Base-by-base conservation (phyloP, 2,888 invertebrate species). In the Spodoptera exigua region DNA sequence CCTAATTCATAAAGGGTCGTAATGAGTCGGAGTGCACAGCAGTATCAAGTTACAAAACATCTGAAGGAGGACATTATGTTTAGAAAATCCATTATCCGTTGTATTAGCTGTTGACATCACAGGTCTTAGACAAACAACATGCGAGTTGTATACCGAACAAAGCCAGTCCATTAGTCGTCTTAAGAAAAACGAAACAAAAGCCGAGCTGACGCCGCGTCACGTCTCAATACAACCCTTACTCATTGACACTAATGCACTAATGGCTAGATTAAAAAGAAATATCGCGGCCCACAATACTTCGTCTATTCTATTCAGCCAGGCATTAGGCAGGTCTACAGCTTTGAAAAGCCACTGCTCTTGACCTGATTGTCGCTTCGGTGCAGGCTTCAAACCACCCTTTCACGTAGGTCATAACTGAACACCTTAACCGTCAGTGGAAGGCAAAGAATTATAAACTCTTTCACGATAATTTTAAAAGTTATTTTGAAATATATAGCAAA, bases 311-410 rank as follows among this genome's bases (percentile, higher is more conserved):
- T 48, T 27, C 27, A 17, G 1, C 2, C 9, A 34, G 12, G 12
- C n/a, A 17, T 27, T 34, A 18, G 0, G 32, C 10, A 37, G 16
- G 17, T 12, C 39, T 16, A 45, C 7, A 14, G 39, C 34, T 52
- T 12, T 35, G 4, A n/a, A 47, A 51, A 49, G 32, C 34, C 40
- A 44, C 45, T 32, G 27, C 48, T 48, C 44, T 56, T 61, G 39
- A 57, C 60, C 55, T 16, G 39, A 17, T 48, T 73, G 48, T 44
- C 43, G 46, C 57, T 39, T 43, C 40, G 37, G 56, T 48, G 45
- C 51, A 51, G 43, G 40, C 27, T 46, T 47, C 14, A 21, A 68
- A 34, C 18, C 36, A 52, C 37, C 21, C 44, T 14, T 14, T 4
- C 52, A 13, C 9, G 9, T 32, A 10, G 11, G 13, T 7, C 36